A percentile compares a stretch with the other conserved stretches of the same genome.
Conservation (phyloP, 1,140 invertebrate genomes). For the Cotesia chilonis region DNA sequence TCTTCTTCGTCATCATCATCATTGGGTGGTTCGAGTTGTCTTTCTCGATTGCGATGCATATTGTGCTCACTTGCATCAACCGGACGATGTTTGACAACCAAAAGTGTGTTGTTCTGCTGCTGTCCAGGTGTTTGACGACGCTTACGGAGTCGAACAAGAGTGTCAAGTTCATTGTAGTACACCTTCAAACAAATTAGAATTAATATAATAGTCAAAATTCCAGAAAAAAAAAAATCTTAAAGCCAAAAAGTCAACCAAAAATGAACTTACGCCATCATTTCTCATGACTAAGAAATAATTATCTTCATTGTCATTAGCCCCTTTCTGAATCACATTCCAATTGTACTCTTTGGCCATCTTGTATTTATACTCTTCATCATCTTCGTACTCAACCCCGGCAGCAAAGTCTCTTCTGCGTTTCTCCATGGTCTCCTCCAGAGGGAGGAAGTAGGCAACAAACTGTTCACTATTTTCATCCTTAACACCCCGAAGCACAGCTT, state of each 20-base stretch:
- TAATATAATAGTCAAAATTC: no score
- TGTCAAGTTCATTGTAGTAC: conserved; percentile 98
- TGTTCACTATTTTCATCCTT: conserved; percentile 98
- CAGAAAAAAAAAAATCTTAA: neutral
- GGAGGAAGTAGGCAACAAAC: conserved; percentile 98
- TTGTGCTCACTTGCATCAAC: conserved; percentile 85
- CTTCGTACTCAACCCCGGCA: conserved; percentile 83
- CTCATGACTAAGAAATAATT: conserved; percentile 97
- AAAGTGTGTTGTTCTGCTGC: conserved; percentile 80
- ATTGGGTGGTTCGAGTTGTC: conserved; percentile 87
- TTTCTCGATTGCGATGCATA: conserved; percentile 86
- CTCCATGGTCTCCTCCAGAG: conserved; percentile 89
- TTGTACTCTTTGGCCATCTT: conserved; percentile 96
- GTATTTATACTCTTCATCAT: conserved; percentile 93
- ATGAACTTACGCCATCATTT: conserved; percentile 74
- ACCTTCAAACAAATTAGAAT: conserved; percentile 58
- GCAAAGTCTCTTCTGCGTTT: conserved; percentile 86
- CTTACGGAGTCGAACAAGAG: conserved; percentile 91
- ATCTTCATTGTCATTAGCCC: conserved; percentile 96
- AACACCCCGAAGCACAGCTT: conserved; percentile 97
- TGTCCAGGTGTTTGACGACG: conserved; percentile 79
- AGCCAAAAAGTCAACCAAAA: neutral
- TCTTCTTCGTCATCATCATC: conserved; percentile 77
- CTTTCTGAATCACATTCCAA: conserved; percentile 99
- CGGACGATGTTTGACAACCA: conserved; percentile 90